A percentile compares a stretch with the other conserved stretches of the same genome.
Conservation (phyloP, 2,797 vertebrate species). For the Gambusia yucatana region DNA sequence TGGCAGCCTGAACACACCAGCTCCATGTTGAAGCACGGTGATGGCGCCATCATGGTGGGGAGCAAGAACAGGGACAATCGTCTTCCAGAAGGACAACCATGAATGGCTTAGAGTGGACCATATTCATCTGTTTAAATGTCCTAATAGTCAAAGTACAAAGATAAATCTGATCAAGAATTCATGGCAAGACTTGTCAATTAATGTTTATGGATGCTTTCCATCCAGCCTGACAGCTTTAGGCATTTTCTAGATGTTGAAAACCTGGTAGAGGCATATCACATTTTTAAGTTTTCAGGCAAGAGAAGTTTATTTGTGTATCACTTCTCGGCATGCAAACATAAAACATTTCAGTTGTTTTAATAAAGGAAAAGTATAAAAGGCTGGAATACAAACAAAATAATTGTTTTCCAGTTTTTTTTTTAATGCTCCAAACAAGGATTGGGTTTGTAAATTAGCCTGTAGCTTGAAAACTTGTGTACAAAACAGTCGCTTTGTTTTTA, state of each 20-base stretch:
- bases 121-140: not conserved
- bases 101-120: not conserved
- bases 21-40: not conserved
- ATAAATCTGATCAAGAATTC: not conserved
- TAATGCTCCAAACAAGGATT: not conserved
- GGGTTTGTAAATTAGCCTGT: too few relatives aligned
- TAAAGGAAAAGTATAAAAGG: not conserved
- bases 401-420: not conserved
- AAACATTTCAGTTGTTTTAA: not conserved
- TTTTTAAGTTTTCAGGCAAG: not conserved
- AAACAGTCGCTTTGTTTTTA: too few relatives aligned
- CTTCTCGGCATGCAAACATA: not conserved
- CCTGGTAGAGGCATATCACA: not conserved
- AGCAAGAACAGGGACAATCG: not conserved
- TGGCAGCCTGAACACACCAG: not conserved
- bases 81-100: not conserved
- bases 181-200: not conserved
- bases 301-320: not conserved
- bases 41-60: not conserved
- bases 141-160: not conserved
- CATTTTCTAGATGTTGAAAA: not conserved
- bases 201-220: not conserved
- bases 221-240: not conserved
- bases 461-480: too few relatives aligned
- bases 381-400: not conserved